Percentiles rank a stretch among this genome's conserved stretches.
Conservation (phyloP, 2,113 vertebrate genomes). For the Zosterops pallidus region DNA sequence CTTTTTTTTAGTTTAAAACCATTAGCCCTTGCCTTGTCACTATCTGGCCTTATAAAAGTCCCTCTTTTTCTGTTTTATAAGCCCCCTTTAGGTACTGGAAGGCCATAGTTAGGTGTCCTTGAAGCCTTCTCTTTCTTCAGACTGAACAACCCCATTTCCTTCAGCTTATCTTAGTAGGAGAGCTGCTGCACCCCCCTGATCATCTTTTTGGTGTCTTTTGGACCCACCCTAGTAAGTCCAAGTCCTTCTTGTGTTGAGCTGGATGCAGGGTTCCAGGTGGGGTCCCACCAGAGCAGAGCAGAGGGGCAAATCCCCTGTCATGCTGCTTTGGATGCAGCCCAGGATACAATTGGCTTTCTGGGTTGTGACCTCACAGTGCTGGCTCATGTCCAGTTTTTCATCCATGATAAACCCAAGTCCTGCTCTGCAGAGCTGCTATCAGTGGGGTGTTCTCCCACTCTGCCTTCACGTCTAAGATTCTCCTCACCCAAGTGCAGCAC, state of each 20-base stretch:
- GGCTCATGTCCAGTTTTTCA: not conserved
- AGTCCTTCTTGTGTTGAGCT: not conserved
- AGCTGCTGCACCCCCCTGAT: not conserved
- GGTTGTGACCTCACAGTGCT: not conserved
- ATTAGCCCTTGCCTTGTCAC: not conserved
- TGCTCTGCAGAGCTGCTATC: not conserved
- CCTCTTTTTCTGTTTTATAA: not conserved
- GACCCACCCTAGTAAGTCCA: not conserved
- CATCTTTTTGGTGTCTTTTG: not conserved
- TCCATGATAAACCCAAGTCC: not conserved
- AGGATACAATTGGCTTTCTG: fast-evolving
- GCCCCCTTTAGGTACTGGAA: not conserved
- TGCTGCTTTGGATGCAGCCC: not conserved
- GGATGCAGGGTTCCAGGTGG: too few relatives aligned
- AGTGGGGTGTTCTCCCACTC: not conserved
- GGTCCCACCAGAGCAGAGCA: not conserved
- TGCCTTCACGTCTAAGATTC: not conserved
- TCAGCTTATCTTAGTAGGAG: not conserved
- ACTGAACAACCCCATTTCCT: not conserved
- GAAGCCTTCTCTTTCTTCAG: not conserved
- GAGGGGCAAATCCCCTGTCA: not conserved
- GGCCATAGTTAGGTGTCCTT: not conserved
- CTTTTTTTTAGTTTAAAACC: not conserved
- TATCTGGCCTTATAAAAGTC: not conserved
- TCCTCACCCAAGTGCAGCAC: not conserved